Evolutionary conservation across 2,113 vertebrate genomes (phyloP).

Genomic region (Macheiramphus alcinus): DNA sequence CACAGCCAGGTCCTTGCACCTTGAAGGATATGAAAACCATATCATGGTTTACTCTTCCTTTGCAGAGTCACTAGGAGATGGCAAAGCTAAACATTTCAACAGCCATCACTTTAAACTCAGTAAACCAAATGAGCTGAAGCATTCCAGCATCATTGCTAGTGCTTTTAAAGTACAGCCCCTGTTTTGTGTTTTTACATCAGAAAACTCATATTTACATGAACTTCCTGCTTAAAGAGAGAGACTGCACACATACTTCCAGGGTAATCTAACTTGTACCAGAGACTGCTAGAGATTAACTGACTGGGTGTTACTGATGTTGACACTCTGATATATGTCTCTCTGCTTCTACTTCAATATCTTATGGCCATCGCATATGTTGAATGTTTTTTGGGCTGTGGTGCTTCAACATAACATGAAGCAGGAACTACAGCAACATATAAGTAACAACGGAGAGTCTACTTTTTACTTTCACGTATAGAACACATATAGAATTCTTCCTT

Average conservation of each 20-base stretch:
- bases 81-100: neutral
- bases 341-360: neutral
- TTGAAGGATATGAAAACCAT: neutral
- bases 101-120: neutral
- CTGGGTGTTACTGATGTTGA: neutral
- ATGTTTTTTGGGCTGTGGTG: neutral
- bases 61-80: neutral
- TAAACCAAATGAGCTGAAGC: neutral
- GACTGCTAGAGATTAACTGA: conserved; percentile 11
- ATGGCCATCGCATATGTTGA: neutral
- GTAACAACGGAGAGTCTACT: neutral
- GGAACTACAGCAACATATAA: neutral
- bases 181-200: neutral
- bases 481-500: neutral
- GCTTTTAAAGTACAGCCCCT: neutral
- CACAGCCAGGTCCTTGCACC: neutral
- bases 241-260: neutral
- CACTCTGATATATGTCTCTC: neutral
- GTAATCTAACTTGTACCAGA: neutral
- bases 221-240: neutral
- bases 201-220: neutral
- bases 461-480: conserved; percentile 1
- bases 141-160: neutral
- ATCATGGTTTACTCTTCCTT: neutral
- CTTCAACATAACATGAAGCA: conserved; percentile 57